Evolutionary conservation across 2,888 invertebrate genomes (phyloP).

Genomic region (Oscheius sp.): DNA sequence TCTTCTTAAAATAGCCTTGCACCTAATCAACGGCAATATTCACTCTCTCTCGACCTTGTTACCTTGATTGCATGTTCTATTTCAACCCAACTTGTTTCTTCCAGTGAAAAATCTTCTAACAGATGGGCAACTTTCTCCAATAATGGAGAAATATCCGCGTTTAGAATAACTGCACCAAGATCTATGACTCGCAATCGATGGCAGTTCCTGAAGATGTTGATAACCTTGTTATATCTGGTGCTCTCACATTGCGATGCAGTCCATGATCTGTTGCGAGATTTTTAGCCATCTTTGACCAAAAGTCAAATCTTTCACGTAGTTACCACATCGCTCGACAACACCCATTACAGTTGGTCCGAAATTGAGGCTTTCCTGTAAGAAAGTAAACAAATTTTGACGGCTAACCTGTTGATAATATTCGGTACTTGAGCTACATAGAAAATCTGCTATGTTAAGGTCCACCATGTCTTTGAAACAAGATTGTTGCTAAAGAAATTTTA

Average conservation of each 20-base stretch:
- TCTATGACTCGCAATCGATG: conserved; percentile 33
- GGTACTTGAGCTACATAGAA: conserved; percentile 15
- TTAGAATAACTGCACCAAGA: conserved; percentile 40
- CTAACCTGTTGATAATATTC: conserved; percentile 30
- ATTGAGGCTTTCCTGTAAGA: conserved; percentile 44
- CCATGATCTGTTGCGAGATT: conserved; percentile 54
- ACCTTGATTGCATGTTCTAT: conserved; percentile 7
- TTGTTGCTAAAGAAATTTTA: conserved; percentile 21
- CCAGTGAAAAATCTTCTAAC: conserved; percentile 38
- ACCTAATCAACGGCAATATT: conserved; percentile 22
- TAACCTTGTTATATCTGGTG: background rate
- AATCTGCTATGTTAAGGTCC: conserved; percentile 21
- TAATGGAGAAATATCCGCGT: conserved; percentile 35
- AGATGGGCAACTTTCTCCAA: conserved; percentile 30
- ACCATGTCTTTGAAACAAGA: conserved; percentile 24
- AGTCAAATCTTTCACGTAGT: conserved; percentile 44
- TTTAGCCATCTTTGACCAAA: conserved; percentile 59
- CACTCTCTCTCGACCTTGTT: background rate
- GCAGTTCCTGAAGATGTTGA: conserved; percentile 33
- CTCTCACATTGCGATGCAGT: conserved; percentile 46
- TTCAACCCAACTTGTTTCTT: conserved; percentile 46
- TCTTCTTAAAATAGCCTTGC: conserved; percentile 23
- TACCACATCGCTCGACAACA: conserved; percentile 54
- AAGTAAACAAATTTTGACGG: background rate
- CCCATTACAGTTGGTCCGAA: conserved; percentile 52